Evolutionary conservation across 2,888 invertebrate species (phyloP).

Genomic region (Petrolisthes manimaculis): DNA sequence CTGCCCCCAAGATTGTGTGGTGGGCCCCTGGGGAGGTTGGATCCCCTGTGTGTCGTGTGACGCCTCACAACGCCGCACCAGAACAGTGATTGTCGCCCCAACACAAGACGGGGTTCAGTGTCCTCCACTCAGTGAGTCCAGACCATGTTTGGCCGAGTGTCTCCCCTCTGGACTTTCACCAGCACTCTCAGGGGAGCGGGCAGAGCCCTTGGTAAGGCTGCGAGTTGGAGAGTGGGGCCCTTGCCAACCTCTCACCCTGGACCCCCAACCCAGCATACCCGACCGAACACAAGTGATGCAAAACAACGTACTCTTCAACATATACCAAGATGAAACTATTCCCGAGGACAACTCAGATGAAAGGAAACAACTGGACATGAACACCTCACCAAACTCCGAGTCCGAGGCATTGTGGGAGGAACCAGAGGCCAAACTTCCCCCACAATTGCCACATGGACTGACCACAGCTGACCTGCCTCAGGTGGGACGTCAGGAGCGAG

Average conservation of each 20-base stretch:
- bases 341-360: constrained; percentile 48
- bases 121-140: constrained; percentile 74
- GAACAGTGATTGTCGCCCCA: constrained; percentile 74
- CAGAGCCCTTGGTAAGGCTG: constrained; percentile 43
- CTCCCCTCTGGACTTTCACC: constrained; percentile 16
- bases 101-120: constrained; percentile 73
- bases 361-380: background rate
- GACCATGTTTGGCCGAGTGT: constrained; percentile 71
- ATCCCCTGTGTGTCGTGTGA: constrained; percentile 67
- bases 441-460: background rate
- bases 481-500: constrained; percentile 67
- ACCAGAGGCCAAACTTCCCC: background rate
- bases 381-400: background rate
- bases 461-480: constrained; percentile 56
- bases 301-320: constrained; percentile 51
- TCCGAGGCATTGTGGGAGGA: background rate
- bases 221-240: constrained; percentile 68
- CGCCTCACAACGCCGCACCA: constrained; percentile 73
- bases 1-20: constrained; percentile 69
- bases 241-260: constrained; percentile 66
- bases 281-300: background rate
- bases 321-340: constrained; percentile 50
- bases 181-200: constrained; percentile 3
- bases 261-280: background rate
- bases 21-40: constrained; percentile 68